Percentiles rank a stretch among this genome's conserved stretches.
phyloP scores from a whole-genome alignment of 2,797 vertebrate species.

The Manis javanica region DNA sequence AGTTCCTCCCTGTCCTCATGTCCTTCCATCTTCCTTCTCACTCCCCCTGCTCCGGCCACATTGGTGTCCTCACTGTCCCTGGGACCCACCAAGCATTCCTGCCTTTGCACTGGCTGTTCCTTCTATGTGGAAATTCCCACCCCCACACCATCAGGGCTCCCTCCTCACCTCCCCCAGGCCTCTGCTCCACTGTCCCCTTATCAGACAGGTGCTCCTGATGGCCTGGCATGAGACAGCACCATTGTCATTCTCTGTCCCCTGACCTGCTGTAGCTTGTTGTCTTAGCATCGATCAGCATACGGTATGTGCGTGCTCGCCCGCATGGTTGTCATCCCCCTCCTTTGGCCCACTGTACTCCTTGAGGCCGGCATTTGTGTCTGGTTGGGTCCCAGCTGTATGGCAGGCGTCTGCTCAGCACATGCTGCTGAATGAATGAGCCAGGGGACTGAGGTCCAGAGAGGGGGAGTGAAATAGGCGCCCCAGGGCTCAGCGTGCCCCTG shows the following conservation, averaged over 20 bases:
- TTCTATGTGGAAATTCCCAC: not conserved
- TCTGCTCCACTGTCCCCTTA: not conserved
- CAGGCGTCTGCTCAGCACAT: not conserved
- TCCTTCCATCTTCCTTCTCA: not conserved
- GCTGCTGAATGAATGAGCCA: not conserved
- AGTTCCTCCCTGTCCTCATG: not conserved
- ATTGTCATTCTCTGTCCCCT: not conserved
- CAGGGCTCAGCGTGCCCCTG: not conserved
- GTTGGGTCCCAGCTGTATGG: not conserved
- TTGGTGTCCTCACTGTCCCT: not conserved
- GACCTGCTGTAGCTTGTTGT: too few species aligned
- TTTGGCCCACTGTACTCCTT: accelerated
- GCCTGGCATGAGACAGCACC: not conserved
- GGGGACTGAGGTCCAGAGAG: not conserved
- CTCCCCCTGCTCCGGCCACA: not conserved
- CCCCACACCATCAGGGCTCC: not conserved
- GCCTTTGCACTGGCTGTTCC: not conserved
- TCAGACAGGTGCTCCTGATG: not conserved
- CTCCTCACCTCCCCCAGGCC: not conserved
- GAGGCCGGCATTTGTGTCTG: not conserved
- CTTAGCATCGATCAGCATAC: too few species aligned
- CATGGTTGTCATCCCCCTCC: not conserved
- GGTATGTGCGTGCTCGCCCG: too few species aligned
- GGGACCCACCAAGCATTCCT: not conserved
- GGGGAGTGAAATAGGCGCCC: not conserved